Conservation (phyloP, 2,888 invertebrate species). For the Melangyna quadrimaculata region DNA sequence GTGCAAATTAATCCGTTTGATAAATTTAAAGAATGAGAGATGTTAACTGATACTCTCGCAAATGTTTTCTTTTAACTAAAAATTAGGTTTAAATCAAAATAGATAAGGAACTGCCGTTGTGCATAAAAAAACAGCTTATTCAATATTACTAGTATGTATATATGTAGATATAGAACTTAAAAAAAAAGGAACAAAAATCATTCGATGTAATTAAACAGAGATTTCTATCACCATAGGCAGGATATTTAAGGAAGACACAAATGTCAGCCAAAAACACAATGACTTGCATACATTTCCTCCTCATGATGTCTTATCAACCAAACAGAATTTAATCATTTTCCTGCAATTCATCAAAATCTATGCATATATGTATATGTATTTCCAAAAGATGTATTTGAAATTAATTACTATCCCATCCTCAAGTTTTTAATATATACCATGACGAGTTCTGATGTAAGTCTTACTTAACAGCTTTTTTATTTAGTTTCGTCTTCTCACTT, state of each 20-base stretch:
- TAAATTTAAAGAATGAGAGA: neutral
- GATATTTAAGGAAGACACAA: neutral
- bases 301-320: neutral
- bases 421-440: neutral
- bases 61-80: no score
- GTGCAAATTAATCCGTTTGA: neutral
- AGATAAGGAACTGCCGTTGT: no score
- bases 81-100: no score
- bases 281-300: neutral
- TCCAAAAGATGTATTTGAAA: neutral
- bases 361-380: no score
- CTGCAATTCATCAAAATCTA: neutral
- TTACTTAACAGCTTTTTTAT: neutral
- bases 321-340: neutral
- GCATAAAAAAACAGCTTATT: no score
- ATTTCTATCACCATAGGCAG: no score
- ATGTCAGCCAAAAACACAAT: neutral
- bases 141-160: no score
- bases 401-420: conserved; percentile 19
- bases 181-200: no score
- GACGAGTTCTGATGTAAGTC: neutral
- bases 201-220: no score
- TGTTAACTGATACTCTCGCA: no score
- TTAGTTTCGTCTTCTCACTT: neutral
- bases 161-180: no score